phyloP scores from a whole-genome alignment of 2,888 invertebrate species.

The Stratiomys singularior region DNA sequence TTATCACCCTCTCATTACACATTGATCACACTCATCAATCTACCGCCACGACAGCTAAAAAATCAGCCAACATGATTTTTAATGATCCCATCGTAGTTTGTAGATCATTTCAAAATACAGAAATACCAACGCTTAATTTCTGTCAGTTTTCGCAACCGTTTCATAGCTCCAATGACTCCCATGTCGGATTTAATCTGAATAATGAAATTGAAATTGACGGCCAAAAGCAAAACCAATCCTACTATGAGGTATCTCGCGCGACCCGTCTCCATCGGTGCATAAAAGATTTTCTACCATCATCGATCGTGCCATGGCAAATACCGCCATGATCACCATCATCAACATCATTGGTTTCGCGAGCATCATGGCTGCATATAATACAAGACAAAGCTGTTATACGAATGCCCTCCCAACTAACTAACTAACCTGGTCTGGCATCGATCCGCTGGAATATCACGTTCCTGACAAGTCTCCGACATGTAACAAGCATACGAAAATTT shows the following conservation, averaged over 20 bases:
- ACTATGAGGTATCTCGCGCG: background rate
- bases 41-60: background rate
- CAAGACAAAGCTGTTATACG: background rate
- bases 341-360: background rate
- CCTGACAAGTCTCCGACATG: constrained; percentile 52
- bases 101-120: constrained; percentile 35
- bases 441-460: constrained; percentile 46
- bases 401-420: background rate
- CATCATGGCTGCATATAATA: background rate
- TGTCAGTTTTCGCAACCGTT: constrained; percentile 45
- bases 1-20: background rate
- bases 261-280: background rate
- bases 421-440: constrained; percentile 22
- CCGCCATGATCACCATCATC: constrained; percentile 22
- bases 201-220: constrained; percentile 41
- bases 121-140: constrained; percentile 40
- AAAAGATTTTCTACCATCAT: background rate
- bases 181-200: constrained; percentile 41
- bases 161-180: constrained; percentile 28
- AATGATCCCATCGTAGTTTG: background rate
- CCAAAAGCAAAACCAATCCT: background rate
- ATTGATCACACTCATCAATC: background rate
- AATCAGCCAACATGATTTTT: constrained; percentile 17
- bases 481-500: constrained; percentile 54
- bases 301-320: background rate